phyloP scores from a whole-genome alignment of 1,140 invertebrate genomes.

The Nilaparvata lugens region DNA sequence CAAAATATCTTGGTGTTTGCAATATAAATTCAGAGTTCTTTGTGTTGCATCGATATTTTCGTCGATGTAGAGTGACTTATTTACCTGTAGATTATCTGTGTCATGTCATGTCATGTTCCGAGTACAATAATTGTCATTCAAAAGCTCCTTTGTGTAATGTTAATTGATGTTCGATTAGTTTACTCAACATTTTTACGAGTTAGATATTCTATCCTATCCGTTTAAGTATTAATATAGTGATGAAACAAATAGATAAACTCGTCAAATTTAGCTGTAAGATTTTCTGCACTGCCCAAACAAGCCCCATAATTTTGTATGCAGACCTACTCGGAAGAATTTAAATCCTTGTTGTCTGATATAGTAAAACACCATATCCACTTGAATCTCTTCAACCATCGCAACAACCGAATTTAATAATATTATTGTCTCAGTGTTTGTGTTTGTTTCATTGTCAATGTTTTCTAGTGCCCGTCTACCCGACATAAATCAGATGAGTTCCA shows the following conservation, averaged over 20 bases:
- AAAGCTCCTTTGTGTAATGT: conserved; percentile 14
- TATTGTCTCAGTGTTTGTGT: no score
- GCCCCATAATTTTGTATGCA: background rate
- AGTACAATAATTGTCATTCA: conserved; percentile 11
- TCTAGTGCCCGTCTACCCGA: no score
- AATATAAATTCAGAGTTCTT: background rate
- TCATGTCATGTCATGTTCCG: background rate
- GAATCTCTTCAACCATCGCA: no score
- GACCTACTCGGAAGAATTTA: background rate
- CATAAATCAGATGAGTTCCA: no score
- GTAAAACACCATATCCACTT: no score
- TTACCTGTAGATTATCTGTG: background rate
- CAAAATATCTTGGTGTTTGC: conserved; percentile 17
- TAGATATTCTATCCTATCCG: background rate
- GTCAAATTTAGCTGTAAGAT: background rate
- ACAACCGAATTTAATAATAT: no score
- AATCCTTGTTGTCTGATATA: no score
- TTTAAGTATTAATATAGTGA: background rate
- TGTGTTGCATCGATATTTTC: background rate
- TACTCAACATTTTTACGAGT: background rate
- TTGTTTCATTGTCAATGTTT: no score
- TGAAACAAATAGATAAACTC: no score
- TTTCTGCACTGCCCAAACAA: conserved; percentile 10
- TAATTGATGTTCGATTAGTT: background rate
- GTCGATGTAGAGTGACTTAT: background rate